Conservation (phyloP, 2,797 vertebrate genomes). For the Coracias cyanogaster region DNA sequence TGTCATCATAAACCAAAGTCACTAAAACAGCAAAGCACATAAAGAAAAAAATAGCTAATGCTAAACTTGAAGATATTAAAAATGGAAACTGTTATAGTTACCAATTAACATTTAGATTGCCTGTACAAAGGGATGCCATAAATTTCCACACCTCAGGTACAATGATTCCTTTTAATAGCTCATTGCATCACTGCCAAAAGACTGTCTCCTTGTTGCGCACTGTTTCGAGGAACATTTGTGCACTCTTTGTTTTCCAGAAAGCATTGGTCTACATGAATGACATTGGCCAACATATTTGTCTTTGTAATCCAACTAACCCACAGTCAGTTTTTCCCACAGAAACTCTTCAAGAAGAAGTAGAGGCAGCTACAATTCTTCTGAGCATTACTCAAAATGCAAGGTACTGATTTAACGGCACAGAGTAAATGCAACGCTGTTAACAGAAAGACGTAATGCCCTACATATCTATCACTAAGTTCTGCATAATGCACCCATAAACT, state of each 20-base stretch:
- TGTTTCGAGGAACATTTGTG: background rate
- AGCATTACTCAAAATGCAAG: background rate
- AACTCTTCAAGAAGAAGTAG: background rate
- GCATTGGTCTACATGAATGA: background rate
- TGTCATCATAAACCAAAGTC: conserved; percentile 32
- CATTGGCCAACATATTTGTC: background rate
- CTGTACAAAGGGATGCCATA: conserved; percentile 43
- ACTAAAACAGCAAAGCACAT: conserved; percentile 23
- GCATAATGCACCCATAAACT: conserved; percentile 13
- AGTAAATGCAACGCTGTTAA: background rate
- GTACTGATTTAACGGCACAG: background rate
- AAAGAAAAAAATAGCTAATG: conserved; percentile 13
- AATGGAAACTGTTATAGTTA: conserved; percentile 30
- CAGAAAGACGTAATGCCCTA: conserved; percentile 4
- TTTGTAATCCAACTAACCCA: background rate
- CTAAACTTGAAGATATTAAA: conserved; percentile 33
- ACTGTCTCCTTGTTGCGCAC: background rate
- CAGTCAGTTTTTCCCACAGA: background rate
- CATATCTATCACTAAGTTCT: background rate
- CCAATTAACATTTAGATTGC: conserved; percentile 67
- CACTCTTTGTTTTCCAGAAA: background rate
- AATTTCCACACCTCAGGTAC: conserved; percentile 26
- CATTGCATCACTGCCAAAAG: background rate
- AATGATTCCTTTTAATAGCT: conserved; percentile 44
- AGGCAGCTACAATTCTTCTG: background rate